Conservation (phyloP, 2,113 vertebrate genomes). For the Brienomyrus brachyistius region DNA sequence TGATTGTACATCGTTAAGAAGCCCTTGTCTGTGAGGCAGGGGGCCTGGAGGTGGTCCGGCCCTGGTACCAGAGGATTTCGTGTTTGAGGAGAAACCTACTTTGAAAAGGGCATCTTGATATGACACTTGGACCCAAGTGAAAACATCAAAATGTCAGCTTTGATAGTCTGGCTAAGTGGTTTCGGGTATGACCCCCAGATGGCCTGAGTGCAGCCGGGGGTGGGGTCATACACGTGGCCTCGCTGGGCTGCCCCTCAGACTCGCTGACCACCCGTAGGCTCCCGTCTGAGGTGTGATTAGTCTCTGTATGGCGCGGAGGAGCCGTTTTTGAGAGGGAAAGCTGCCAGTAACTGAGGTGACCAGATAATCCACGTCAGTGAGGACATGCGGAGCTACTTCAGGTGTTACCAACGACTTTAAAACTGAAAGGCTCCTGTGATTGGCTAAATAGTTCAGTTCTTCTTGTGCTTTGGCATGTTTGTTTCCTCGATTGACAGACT, state of each 20-base stretch:
- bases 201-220: background rate
- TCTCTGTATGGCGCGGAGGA: background rate
- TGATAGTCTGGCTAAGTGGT: background rate
- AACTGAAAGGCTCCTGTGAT: background rate
- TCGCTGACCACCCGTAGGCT: background rate
- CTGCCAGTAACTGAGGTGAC: background rate
- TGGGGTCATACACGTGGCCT: background rate
- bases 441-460: background rate
- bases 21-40: background rate
- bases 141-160: slow-evolving; percentile 2
- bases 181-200: background rate
- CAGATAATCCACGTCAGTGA: background rate
- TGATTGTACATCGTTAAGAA: background rate
- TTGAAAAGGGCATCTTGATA: slow-evolving; percentile 11
- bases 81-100: background rate
- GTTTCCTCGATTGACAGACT: background rate
- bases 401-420: background rate
- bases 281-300: background rate
- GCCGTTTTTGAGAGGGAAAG: background rate
- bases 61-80: background rate
- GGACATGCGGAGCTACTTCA: background rate
- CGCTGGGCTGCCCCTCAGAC: background rate
- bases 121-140: background rate
- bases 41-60: background rate
- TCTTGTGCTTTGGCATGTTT: background rate